Percentiles rank a stretch among this genome's conserved stretches.
Evolutionary conservation across 2,797 vertebrate genomes (phyloP).

Genomic region (Atherinosoma microstoma): DNA sequence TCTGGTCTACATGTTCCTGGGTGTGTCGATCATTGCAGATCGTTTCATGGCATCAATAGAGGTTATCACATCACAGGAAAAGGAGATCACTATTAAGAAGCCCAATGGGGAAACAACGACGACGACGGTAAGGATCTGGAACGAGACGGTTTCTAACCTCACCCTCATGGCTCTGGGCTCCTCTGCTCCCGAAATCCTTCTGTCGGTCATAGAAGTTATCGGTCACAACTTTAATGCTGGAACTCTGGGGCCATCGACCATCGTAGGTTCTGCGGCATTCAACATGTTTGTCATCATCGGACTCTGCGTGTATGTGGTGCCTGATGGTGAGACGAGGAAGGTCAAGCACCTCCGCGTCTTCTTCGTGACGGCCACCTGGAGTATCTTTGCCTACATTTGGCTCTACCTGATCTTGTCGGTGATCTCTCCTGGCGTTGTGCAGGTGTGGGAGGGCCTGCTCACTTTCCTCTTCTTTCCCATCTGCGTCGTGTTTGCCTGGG

Average conservation of each 20-base stretch:
- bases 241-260: conserved; percentile 94
- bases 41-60: conserved; percentile 99
- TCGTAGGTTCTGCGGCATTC: conserved; percentile 97
- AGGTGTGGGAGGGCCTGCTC: conserved; percentile 97
- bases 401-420: conserved; percentile 98
- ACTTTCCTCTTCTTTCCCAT: conserved; percentile 98
- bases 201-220: conserved; percentile 96
- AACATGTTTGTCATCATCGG: conserved; percentile 99
- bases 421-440: conserved; percentile 93
- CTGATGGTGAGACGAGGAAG: conserved; percentile 94
- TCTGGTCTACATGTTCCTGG: conserved; percentile 98
- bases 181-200: conserved; percentile 95
- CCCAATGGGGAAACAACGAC: conserved; percentile 96
- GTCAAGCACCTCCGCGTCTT: conserved; percentile 98
- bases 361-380: conserved; percentile 97
- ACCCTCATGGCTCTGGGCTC: conserved; percentile 98
- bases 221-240: conserved; percentile 93
- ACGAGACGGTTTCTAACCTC: conserved; percentile 97
- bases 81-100: conserved; percentile 98
- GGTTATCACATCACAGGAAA: conserved; percentile 98
- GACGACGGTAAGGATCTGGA: conserved; percentile 98
- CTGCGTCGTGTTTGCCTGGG: conserved; percentile 96
- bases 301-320: conserved; percentile 95
- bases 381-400: conserved; percentile 99
- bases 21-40: conserved; percentile 98